Conservation (phyloP, 2,113 vertebrate genomes). For the Lophochroa leadbeateri region DNA sequence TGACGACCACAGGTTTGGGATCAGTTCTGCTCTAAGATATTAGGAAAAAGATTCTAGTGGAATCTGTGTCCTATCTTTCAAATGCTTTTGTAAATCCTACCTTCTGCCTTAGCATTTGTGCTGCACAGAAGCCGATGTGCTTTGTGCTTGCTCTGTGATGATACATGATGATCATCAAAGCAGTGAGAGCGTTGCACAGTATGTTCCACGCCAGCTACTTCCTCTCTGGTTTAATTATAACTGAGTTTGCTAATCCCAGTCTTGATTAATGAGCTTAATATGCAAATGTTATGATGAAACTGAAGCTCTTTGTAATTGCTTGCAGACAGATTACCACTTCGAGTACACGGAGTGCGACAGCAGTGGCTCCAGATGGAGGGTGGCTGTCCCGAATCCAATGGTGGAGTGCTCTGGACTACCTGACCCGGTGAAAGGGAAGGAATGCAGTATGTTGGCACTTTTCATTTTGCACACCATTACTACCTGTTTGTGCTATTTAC, state of each 20-base stretch:
- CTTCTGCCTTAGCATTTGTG: neutral
- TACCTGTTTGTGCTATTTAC: neutral
- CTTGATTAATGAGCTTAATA: slow-evolving; percentile 60
- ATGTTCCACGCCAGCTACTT: neutral
- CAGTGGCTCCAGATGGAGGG: slow-evolving; percentile 94
- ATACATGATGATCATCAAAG: neutral
- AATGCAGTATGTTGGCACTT: slow-evolving; percentile 88
- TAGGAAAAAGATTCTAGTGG: neutral
- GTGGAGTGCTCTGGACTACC: slow-evolving; percentile 88
- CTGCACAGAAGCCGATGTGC: neutral
- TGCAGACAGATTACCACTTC: slow-evolving; percentile 94
- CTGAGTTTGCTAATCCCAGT: slow-evolving; percentile 16
- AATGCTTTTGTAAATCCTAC: neutral
- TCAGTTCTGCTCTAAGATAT: neutral
- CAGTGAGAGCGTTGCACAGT: neutral
- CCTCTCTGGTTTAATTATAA: slow-evolving; percentile 50
- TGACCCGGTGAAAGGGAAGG: slow-evolving; percentile 91
- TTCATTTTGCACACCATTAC: neutral
- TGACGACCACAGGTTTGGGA: neutral
- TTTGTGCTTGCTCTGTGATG: neutral
- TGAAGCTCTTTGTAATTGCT: slow-evolving; percentile 72
- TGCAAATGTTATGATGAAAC: slow-evolving; percentile 49
- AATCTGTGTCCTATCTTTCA: neutral
- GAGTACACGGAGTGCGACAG: slow-evolving; percentile 98
- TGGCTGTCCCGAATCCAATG: slow-evolving; percentile 87